Base-by-base conservation (phyloP, 2,113 vertebrate genomes). In the Scolopax mira region DNA sequence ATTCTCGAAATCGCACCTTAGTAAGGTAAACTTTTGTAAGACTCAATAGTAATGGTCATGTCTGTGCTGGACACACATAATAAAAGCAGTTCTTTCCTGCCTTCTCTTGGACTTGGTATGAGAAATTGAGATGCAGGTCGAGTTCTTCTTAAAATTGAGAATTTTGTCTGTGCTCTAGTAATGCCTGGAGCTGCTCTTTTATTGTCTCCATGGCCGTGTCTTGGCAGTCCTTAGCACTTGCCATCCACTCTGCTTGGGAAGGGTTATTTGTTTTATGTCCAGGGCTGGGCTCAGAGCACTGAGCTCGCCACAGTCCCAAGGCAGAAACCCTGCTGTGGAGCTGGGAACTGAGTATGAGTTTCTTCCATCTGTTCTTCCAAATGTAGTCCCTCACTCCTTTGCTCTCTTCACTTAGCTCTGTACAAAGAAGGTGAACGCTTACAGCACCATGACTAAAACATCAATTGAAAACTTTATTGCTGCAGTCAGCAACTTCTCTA, bases 381-480 rank as follows among this genome's bases (percentile, higher is more conserved):
- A 62, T 1, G 9, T 19, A 55, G 24, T 9, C 39, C 2, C 46
- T 74, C n/a, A 4, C 13, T 79, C 35, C 51, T 83, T 62, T 7
- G 3, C 28, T 41, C 37, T 31, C 48, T 88, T 82, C 70, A 35
- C 44, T 88, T 67, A 81, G 42, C 64, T 82, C 33, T 39, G 23
- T 67, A 25, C 31, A 65, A 66, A 92, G 79, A 21, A 71, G 80
- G 44, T 65, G 80, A 77, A 35, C 0, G 4, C n/a, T 88, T 61
- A 16, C 15, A 48, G 41, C 18, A 41, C 28, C 35, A 7, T 51
- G 58, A 51, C 70, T 58, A 41, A 88, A 93, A 58, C 41, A 77
- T 18, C 70, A 85, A 13, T 55, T 58, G 46, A 66, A 79, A 94
- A 94, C 83, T 94, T 95, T 57, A 42, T 79, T 75, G 88, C 96